Percentiles rank a stretch among this genome's conserved stretches.
These are phyloP conservation scores for Neolamprologus cancellatus DNA, from an alignment of 2,113 vertebrate species.

Conservation along the genomic window DNA sequence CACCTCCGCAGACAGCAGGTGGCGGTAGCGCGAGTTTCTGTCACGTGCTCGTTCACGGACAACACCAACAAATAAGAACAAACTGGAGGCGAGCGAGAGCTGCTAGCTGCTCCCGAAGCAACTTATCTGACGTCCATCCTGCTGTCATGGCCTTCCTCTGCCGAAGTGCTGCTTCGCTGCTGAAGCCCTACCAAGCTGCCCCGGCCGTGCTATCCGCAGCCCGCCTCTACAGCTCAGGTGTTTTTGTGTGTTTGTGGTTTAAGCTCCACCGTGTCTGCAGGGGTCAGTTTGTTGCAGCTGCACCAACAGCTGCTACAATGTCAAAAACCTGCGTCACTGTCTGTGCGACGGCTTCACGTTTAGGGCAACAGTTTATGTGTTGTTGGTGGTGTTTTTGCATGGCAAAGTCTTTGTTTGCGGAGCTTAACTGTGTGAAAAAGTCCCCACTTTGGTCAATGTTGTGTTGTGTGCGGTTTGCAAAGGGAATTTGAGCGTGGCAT, in stretches of 20 bases:
- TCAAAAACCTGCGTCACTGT: conserved; percentile 20
- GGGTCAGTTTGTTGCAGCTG: neutral
- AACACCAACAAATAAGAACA: conserved; percentile 2
- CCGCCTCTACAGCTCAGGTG: conserved; percentile 69
- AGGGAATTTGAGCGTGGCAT: neutral
- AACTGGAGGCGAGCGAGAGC: neutral
- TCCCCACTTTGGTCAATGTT: neutral
- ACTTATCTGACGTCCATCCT: neutral
- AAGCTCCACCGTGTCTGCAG: neutral
- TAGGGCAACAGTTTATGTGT: neutral
- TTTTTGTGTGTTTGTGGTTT: neutral
- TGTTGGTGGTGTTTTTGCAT: neutral
- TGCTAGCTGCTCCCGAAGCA: neutral
- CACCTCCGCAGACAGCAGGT: neutral
- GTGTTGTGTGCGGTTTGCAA: neutral
- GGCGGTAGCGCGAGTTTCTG: neutral
- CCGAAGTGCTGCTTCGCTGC: conserved; percentile 43
- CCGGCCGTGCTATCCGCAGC: conserved; percentile 23
- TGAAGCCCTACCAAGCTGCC: conserved; percentile 30
- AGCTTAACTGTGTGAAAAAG: neutral
- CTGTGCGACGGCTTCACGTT: neutral
- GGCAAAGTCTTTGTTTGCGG: neutral
- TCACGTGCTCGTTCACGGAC: rapidly evolving
- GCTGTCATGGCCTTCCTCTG: conserved; percentile 66
- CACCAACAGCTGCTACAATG: conserved; percentile 20